A percentile compares a stretch with the other conserved stretches of the same genome.
These are phyloP conservation scores for Syngnathus typhle DNA, from an alignment of 2,113 vertebrate genomes.

Conservation along the genomic window DNA sequence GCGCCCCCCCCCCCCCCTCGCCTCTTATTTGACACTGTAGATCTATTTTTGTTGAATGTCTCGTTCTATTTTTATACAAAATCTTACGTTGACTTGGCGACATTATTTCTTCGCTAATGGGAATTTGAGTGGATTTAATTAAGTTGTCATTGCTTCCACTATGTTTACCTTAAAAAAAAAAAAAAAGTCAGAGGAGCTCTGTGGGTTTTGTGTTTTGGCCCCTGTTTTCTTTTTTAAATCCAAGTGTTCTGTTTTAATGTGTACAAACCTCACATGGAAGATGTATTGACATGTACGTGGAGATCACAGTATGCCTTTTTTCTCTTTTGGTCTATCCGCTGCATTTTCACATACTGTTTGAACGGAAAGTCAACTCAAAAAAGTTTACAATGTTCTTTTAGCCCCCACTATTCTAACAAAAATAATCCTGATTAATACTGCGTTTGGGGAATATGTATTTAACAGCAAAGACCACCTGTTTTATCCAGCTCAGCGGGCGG, in stretches of 20 bases:
- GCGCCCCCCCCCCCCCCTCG: constrained; percentile 32
- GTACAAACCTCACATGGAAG: constrained; percentile 44
- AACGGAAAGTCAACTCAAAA: too few species aligned
- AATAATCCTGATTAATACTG: too few species aligned
- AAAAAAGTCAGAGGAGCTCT: constrained; percentile 1
- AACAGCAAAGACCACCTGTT: too few species aligned
- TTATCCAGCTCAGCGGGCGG: too few species aligned
- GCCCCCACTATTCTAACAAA: too few species aligned
- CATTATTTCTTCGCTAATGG: constrained; percentile 47
- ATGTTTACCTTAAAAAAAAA: constrained; percentile 17
- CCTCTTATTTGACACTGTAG: constrained; percentile 49
- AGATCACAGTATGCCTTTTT: constrained; percentile 52
- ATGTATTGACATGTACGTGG: constrained; percentile 43
- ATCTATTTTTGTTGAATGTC: constrained; percentile 52
- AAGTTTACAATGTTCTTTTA: too few species aligned
- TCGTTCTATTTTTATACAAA: constrained; percentile 66
- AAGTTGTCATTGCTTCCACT: constrained; percentile 35
- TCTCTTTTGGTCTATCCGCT: constrained; percentile 47
- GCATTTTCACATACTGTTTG: constrained; percentile 36
- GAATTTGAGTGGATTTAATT: constrained; percentile 48
- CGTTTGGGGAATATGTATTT: too few species aligned
- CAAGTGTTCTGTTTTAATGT: constrained; percentile 35
- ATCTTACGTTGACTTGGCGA: constrained; percentile 57
- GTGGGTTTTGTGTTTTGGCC: background rate
- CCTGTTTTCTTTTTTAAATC: constrained; percentile 2